Evolutionary conservation across 2,888 invertebrate species (phyloP).

Genomic region (Tenthredo livida): DNA sequence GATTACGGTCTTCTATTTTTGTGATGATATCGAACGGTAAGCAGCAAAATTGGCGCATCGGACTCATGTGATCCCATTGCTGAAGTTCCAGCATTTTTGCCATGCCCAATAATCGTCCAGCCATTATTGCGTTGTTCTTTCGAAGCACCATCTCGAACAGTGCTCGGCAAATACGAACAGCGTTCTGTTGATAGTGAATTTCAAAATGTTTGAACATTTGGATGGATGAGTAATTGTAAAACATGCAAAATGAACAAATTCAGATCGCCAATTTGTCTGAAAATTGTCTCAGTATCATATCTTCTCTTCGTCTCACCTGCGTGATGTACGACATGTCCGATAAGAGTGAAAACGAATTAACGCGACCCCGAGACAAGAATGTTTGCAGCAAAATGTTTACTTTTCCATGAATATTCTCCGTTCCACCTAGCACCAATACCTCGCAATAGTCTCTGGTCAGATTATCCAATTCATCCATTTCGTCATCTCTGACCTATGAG

Average conservation of each 20-base stretch:
- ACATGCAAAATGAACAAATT: neutral
- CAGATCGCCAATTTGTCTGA: neutral
- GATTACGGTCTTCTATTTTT: constrained; percentile 89
- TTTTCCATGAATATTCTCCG: constrained; percentile 95
- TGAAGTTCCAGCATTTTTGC: constrained; percentile 96
- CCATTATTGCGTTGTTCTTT: constrained; percentile 93
- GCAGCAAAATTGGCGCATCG: constrained; percentile 91
- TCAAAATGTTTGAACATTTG: constrained; percentile 65
- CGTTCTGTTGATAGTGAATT: constrained; percentile 85
- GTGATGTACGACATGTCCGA: constrained; percentile 94
- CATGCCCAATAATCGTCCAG: constrained; percentile 90
- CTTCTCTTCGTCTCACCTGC: constrained; percentile 82
- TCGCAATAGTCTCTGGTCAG: constrained; percentile 88
- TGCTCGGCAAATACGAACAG: constrained; percentile 93
- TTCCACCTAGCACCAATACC: constrained; percentile 88
- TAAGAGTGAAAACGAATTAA: constrained; percentile 91
- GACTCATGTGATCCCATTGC: constrained; percentile 93
- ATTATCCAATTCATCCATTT: constrained; percentile 92
- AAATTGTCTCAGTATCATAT: neutral
- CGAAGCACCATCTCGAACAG: constrained; percentile 96
- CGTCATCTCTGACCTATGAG: constrained; percentile 92
- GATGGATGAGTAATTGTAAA: constrained; percentile 1
- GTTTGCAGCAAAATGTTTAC: constrained; percentile 97
- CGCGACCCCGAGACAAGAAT: constrained; percentile 89
- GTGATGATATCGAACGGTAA: constrained; percentile 88